These are phyloP conservation scores for Charina bottae DNA, from an alignment of 2,113 vertebrate species.

Conservation along the genomic window DNA sequence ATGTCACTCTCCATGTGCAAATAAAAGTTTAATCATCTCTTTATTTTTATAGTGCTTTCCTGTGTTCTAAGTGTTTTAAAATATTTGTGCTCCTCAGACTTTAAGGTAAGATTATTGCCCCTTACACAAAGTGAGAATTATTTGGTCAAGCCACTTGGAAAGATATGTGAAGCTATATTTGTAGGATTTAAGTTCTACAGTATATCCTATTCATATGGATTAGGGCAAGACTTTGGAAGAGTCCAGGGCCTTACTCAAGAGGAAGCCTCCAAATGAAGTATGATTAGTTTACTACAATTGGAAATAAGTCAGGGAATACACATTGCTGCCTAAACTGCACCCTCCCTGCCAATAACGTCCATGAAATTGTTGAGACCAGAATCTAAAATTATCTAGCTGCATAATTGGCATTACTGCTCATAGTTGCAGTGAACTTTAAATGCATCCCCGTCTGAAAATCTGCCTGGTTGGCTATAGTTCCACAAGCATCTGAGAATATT, in stretches of 20 bases:
- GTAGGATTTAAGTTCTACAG: not conserved
- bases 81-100: not conserved
- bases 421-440: not conserved
- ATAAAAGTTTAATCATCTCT: conserved; percentile 21
- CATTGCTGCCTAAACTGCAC: not conserved
- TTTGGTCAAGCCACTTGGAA: not conserved
- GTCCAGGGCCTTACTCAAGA: not conserved
- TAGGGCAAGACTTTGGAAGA: not conserved
- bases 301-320: not conserved
- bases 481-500: not conserved
- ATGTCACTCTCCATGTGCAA: conserved; percentile 11
- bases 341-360: not conserved
- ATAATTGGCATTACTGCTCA: not conserved
- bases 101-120: not conserved
- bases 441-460: not conserved
- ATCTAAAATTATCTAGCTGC: not conserved
- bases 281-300: not conserved
- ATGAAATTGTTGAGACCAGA: not conserved
- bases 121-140: not conserved
- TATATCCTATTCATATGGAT: not conserved
- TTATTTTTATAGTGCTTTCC: not conserved
- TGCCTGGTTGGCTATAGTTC: not conserved
- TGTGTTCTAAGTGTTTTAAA: not conserved
- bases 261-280: not conserved
- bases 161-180: not conserved